A percentile compares a stretch with the other conserved stretches of the same genome.
These are phyloP conservation scores for Clitarchus hookeri DNA, from an alignment of 2,888 invertebrate species.

Conservation along the genomic window DNA sequence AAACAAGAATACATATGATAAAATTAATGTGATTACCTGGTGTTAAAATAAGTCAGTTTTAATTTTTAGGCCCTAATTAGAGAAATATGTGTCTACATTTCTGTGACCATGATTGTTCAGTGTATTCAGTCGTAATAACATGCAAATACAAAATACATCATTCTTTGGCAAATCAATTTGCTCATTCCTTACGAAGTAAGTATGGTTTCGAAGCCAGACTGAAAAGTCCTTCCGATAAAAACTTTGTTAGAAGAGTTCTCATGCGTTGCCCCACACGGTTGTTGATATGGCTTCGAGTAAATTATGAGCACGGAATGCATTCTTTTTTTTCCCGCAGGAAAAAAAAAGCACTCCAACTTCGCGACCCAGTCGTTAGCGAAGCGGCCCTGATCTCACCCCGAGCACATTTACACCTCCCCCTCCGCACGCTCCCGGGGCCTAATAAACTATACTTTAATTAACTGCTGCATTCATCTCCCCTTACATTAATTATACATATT, in stretches of 20 bases:
- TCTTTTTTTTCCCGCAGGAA: neutral
- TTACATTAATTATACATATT: slow-evolving; percentile 25
- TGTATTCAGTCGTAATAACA: too few species aligned
- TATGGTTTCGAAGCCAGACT: too few species aligned
- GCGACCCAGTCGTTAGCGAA: slow-evolving; percentile 28
- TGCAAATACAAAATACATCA: too few species aligned
- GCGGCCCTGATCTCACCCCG: neutral
- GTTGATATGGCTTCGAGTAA: slow-evolving; percentile 28
- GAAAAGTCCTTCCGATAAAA: neutral
- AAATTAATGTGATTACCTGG: too few species aligned
- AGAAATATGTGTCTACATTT: too few species aligned
- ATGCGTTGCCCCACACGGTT: neutral
- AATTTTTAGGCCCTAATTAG: too few species aligned
- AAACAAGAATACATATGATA: too few species aligned
- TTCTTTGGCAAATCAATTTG: too few species aligned
- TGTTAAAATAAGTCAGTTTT: too few species aligned
- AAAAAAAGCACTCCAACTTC: slow-evolving; percentile 15
- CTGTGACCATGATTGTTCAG: too few species aligned
- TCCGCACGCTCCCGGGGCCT: neutral
- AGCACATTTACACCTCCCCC: slow-evolving; percentile 11
- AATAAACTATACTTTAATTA: slow-evolving; percentile 26
- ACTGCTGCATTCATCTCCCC: slow-evolving; percentile 14
- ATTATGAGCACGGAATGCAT: slow-evolving; percentile 30
- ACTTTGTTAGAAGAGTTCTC: neutral
- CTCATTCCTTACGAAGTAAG: too few species aligned